Evolutionary conservation across 2,113 vertebrate species (phyloP), one percentile per base, ranked within the genome.

Genomic region (Enhydra lutris): DNA sequence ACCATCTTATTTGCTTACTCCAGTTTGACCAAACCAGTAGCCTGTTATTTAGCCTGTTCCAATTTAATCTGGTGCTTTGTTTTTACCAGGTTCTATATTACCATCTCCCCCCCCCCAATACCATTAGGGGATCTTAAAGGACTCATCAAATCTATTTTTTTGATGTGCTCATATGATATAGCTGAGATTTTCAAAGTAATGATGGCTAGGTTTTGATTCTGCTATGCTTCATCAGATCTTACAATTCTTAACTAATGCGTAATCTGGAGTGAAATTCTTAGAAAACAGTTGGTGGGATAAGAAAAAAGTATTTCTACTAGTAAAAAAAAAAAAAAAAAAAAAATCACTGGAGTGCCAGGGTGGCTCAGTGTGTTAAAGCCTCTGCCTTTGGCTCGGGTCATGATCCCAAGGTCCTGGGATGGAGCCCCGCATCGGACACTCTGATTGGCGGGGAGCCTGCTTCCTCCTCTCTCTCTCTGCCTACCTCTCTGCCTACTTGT

Each of bases 1-100:
- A 55, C 55, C 76, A 94, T 97, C 82, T 97, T 71, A 71, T 89
- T 71, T 97, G 67, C 95, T 14, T 23, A 89, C 42, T 82, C 80
- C 86, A 71, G 31, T 2, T 36, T 93, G 55, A 86, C 83, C 78
- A 88, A 29, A 1, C 50, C 84, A 92, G 94, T 90, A 97, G 24
- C 63, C 82, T 97, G 29, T 79, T 86, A 59, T 71, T 98, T 2
- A 0, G 45, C 0, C 0, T 76, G 59, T 76, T 97, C 61, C 92
- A 96, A 88, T 79, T 86, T 97, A 89, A 88, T 55, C 42, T 89
- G 31, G 17, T 80, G 12, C 47, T 57, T 91, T 84, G n/a, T 23
- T 93, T 87, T 95, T 34, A 81, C 52, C 24, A 88, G 39, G 4
- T 76, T 95, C 47, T 67, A 59, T 17, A 80, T 26, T 7, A 82